Conservation (phyloP, 2,113 vertebrate species). For the Todiramphus saurophagus region DNA sequence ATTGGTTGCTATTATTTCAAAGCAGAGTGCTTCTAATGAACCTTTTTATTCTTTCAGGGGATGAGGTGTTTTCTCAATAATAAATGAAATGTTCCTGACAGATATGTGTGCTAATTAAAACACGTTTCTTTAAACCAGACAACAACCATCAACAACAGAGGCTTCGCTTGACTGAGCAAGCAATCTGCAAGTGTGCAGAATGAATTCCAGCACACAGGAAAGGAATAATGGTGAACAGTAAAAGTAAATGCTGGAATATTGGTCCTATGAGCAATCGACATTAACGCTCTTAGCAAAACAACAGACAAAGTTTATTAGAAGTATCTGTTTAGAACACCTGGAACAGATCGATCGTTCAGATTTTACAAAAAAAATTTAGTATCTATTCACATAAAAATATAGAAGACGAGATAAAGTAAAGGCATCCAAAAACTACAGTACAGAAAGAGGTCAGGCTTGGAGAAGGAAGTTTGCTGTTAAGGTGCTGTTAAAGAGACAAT, state of each 20-base stretch:
- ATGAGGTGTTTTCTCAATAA: background rate
- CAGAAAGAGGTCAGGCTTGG: background rate
- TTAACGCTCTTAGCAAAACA: background rate
- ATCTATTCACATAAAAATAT: background rate
- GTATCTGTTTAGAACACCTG: background rate
- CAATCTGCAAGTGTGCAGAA: background rate
- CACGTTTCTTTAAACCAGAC: background rate
- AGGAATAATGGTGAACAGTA: background rate
- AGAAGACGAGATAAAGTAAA: background rate
- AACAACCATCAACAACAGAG: background rate
- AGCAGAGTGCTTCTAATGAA: background rate
- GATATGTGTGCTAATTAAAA: background rate
- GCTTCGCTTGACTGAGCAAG: background rate
- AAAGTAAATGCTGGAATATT: background rate
- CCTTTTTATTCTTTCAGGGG: background rate
- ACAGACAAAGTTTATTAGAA: background rate
- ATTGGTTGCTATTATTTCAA: background rate
- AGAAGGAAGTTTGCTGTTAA: background rate
- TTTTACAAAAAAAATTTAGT: background rate
- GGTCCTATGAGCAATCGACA: background rate
- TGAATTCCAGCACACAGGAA: background rate
- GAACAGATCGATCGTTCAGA: background rate
- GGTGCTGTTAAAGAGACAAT: background rate
- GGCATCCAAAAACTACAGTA: background rate
- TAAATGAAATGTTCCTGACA: background rate